phyloP scores from a whole-genome alignment of 2,797 vertebrate species.

The Muraenolepis orangiensis region DNA sequence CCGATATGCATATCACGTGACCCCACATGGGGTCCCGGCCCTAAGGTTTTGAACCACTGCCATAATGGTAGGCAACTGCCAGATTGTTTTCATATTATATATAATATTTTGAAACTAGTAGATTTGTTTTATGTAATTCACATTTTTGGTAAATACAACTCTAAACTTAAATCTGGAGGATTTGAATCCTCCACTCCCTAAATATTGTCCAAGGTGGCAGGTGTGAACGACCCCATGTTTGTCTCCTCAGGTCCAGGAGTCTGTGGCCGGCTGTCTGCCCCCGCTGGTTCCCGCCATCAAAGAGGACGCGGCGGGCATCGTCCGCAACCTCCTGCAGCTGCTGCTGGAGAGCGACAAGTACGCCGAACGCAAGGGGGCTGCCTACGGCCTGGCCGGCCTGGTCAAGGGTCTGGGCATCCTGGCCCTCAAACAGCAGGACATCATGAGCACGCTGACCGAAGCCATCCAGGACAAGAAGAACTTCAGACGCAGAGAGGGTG shows the following conservation, averaged over 20 bases:
- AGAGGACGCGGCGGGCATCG: slow-evolving; percentile 94
- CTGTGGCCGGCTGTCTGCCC: slow-evolving; percentile 91
- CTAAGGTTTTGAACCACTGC: too few relatives aligned
- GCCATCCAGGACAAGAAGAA: slow-evolving; percentile 99
- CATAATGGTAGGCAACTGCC: too few relatives aligned
- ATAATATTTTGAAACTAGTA: too few relatives aligned
- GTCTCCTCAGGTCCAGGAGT: slow-evolving; percentile 88
- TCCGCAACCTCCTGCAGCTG: slow-evolving; percentile 90
- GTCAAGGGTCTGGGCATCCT: slow-evolving; percentile 97
- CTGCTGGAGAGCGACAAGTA: slow-evolving; percentile 97
- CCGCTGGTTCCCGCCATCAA: slow-evolving; percentile 95
- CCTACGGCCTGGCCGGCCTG: slow-evolving; percentile 91
- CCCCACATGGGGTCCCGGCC: too few relatives aligned
- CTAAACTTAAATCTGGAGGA: too few relatives aligned
- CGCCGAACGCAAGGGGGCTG: slow-evolving; percentile 92
- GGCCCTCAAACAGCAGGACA: slow-evolving; percentile 96
- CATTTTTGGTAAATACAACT: too few relatives aligned
- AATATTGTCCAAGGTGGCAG: neutral
- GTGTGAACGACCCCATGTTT: neutral
- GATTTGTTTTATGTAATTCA: too few relatives aligned
- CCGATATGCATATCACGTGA: too few relatives aligned
- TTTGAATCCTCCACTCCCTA: too few relatives aligned
- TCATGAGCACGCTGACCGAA: slow-evolving; percentile 93
- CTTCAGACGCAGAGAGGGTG: slow-evolving; percentile 93
- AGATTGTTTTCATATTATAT: too few relatives aligned